Base-by-base conservation (phyloP, 2,888 invertebrate genomes). In the Cryptocephalus moraei region DNA sequence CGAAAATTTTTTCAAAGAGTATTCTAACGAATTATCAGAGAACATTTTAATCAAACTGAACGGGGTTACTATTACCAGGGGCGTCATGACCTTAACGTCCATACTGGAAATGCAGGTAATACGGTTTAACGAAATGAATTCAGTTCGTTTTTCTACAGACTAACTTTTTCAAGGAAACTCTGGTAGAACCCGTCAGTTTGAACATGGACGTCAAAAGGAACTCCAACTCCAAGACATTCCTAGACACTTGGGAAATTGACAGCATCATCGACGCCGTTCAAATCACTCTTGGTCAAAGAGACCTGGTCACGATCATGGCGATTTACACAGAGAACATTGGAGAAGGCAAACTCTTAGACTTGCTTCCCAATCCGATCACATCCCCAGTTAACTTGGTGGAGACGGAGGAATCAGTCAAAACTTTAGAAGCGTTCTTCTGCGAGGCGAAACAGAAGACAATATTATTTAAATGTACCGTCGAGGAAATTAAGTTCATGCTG, bases 321-420 rank as follows among this genome's bases (percentile, higher is more conserved):
- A 82, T 88, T 4, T 82, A 83, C 75, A 76, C 76, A 2, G 84
- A 87, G 50, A 88, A 88, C 62, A 70, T 84, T 39, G 78, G 79
- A 43, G 79, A 81, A 57, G 78, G 76, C 2, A 71, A 75, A 56
- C 74, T 77, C 57, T 71, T 79, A 4, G 79, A 70, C 47, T 53
- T 70, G n/a, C 62, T 69, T 39, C 69, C 69, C 1, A 59, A 61
- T 11, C 61, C 61, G 52, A 59, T 62, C 8, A 62, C 61, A 53
- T 57, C 61, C 1, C 60, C 61, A 8, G 53, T 53, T 1, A 48
- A 49, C 34, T 22, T 40, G 39, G 12, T 46, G 31, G 48, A 50
- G 57, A 43, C 57, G 0, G 66, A 68, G 42, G 65, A 70, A 48
- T 57, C 63, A 1, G 81, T 86, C 0, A 79, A 79, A 59, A 84